Evolutionary conservation across 2,888 invertebrate genomes (phyloP).

Genomic region (Salpingus planirostris): DNA sequence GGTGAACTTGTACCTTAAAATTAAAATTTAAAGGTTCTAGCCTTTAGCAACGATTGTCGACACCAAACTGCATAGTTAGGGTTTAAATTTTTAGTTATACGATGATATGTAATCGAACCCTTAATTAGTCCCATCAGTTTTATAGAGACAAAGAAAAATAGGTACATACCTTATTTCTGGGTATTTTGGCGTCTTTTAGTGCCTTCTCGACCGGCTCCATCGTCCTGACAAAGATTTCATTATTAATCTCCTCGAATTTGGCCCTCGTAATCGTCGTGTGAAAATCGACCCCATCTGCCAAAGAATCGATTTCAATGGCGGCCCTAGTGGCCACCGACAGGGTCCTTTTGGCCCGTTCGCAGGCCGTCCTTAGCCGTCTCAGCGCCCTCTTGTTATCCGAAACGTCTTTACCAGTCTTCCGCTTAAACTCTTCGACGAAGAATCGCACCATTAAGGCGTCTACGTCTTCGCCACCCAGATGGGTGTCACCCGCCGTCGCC

Average conservation of each 20-base stretch:
- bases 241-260: slow-evolving; percentile 55
- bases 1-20: too few relatives aligned
- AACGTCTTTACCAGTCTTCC: slow-evolving; percentile 46
- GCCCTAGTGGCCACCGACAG: slow-evolving; percentile 49
- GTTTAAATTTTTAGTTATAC: too few relatives aligned
- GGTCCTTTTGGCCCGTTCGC: slow-evolving; percentile 54
- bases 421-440: slow-evolving; percentile 47
- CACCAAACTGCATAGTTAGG: too few relatives aligned
- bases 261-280: slow-evolving; percentile 52
- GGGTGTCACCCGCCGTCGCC: slow-evolving; percentile 51
- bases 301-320: slow-evolving; percentile 52
- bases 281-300: slow-evolving; percentile 52
- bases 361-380: slow-evolving; percentile 52
- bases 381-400: slow-evolving; percentile 45
- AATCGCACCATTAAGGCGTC: slow-evolving; percentile 48
- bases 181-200: slow-evolving; percentile 52
- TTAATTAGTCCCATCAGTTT: too few relatives aligned
- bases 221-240: slow-evolving; percentile 54
- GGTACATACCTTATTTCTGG: slow-evolving; percentile 44
- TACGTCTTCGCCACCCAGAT: slow-evolving; percentile 45
- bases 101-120: too few relatives aligned
- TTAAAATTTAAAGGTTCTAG: too few relatives aligned
- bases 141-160: too few relatives aligned
- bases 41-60: too few relatives aligned
- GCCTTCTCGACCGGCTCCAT: slow-evolving; percentile 58